phyloP scores from a whole-genome alignment of 2,113 vertebrate genomes.

The Calidris pugnax region DNA sequence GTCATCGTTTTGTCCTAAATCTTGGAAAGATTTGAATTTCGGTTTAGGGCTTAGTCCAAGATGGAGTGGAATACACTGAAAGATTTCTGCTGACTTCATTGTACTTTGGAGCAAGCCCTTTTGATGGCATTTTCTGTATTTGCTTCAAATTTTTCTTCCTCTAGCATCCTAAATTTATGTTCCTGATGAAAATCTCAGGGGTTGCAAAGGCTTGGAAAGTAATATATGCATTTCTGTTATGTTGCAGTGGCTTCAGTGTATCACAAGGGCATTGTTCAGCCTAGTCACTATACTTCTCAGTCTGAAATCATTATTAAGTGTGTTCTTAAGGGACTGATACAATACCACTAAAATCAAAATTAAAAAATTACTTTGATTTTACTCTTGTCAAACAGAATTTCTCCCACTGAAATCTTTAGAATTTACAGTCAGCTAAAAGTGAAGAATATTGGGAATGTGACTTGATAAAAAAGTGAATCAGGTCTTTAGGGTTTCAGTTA shows the following conservation, averaged over 20 bases:
- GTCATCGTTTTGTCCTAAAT: neutral
- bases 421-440: neutral
- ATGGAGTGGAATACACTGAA: neutral
- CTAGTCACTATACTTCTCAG: neutral
- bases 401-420: neutral
- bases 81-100: neutral
- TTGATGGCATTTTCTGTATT: constrained; percentile 1
- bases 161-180: neutral
- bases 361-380: neutral
- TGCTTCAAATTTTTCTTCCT: neutral
- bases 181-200: neutral
- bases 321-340: neutral
- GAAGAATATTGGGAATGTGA: neutral
- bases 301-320: neutral
- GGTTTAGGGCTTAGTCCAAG: neutral
- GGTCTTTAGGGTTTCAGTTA: neutral
- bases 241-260: neutral
- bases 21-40: neutral
- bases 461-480: neutral
- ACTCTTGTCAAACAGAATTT: neutral
- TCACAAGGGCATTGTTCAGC: neutral
- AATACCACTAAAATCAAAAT: neutral
- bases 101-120: neutral
- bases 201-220: neutral
- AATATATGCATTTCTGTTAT: neutral